Percentiles rank a stretch among this genome's conserved stretches.
These are phyloP conservation scores for Ceratina japonica DNA, from an alignment of 1,140 invertebrate genomes.

Conservation along the genomic window DNA sequence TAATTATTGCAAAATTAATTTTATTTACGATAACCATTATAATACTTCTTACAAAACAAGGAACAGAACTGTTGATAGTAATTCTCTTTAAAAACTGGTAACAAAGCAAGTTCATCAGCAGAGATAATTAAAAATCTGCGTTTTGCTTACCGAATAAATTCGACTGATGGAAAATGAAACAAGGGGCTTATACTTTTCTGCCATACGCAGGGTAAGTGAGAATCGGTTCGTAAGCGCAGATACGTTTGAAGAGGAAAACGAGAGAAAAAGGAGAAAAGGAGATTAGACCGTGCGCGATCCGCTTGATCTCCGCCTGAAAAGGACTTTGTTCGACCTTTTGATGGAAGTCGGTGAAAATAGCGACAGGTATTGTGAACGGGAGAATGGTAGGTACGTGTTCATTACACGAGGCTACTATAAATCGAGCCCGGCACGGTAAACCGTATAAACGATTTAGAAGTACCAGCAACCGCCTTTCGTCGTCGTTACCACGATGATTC, in stretches of 20 bases:
- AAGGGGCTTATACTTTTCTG: neutral
- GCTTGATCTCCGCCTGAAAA: constrained; percentile 18
- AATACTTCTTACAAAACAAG: no score
- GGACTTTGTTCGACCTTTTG: constrained; percentile 3
- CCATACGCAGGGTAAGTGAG: neutral
- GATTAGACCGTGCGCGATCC: constrained; percentile 21
- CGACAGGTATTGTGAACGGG: constrained; percentile 9
- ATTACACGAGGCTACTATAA: neutral
- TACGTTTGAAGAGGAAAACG: neutral
- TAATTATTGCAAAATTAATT: no score
- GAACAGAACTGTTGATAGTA: no score
- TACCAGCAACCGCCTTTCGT: neutral
- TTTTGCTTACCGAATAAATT: neutral
- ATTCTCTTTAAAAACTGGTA: no score
- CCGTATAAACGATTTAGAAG: constrained; percentile 10
- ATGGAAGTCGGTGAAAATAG: constrained; percentile 24
- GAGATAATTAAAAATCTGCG: neutral
- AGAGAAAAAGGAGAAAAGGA: neutral
- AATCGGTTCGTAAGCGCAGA: neutral
- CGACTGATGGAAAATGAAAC: neutral
- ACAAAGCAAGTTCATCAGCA: neutral
- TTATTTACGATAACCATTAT: no score
- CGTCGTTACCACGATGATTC: neutral
- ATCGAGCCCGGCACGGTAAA: neutral
- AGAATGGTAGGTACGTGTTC: constrained; percentile 21